Evolutionary conservation across 2,113 vertebrate genomes (phyloP), one percentile per base, ranked within the genome.

Genomic region (Notiomystis cincta): DNA sequence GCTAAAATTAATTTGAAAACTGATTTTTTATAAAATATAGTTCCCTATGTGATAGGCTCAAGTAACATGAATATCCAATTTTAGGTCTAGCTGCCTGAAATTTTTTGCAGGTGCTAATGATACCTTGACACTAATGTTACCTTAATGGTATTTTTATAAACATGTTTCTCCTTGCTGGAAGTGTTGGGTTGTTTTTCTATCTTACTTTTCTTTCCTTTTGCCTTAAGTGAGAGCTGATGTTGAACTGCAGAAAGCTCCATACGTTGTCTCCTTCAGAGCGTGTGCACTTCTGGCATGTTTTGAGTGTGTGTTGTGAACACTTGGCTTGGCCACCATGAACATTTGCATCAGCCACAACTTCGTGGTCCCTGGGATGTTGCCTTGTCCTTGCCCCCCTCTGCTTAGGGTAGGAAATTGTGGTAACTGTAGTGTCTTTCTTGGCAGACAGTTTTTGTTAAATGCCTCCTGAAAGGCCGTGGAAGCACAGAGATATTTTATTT

Each of bases 351-450:
- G 54, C 93, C 78, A 60, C 78, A 38, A 13, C 76, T 88, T 65
- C 0, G 2, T 67, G 85, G 92, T 83, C 69, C 64, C 28, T 11
- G 51, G 87, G 79, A 30, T 33, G n/a, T 48, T 94, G 95, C 76
- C 69, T 73, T 81, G 60, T 77, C 44, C 33, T 51, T 79, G 31
- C 50, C 30, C 76, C 47, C 31, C 48, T 92, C 31, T 51, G 8
- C 37, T 86, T 83, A 44, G 72, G 60, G 50, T 53, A 82, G 92
- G 90, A 90, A 95, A 23, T 22, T 81, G 88, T 80, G 92, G 79
- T 86, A 47, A 45, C 70, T 51, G 15, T 15, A 28, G 24, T 62
- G 10, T 75, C 82, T 83, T 66, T 77, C 53, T 79, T 86, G 84
- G 53, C 62, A 47, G 54, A 13, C 30, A 14, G 2, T 31, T 66